Base-by-base conservation (phyloP, 2,888 invertebrate species). In the Paralinhomoeus sp. region DNA sequence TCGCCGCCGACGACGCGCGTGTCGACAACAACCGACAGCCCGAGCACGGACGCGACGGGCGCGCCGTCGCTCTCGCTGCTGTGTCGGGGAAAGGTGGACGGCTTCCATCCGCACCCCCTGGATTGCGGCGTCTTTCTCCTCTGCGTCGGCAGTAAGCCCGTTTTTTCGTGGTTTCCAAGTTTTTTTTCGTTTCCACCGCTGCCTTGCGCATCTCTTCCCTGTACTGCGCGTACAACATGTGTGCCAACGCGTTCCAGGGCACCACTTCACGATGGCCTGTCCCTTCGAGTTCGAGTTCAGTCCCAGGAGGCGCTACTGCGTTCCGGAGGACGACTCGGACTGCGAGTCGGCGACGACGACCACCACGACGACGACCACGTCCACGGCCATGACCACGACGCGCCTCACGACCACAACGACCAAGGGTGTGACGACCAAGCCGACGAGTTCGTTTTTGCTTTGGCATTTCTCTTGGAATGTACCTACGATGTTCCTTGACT, bases 271-370 rank as follows among this genome's bases (percentile, higher is more conserved):
- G 13, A 44, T 57, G 41, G 18, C 41, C 1, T 58, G 58, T 44
- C 58, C 58, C 15, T 34, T 46, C 3, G 51, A 49, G 12, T 48
- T 58, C 3, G 50, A 55, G 36, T 58, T 50, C 47, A 54, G 53
- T 9, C 40, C 45, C 13, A 37, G 38, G 3, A 47, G 51, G 27
- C 51, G 52, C 20, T 53, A 21, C 20, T 37, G 37, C 18, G n/a
- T 27, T 5, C 7, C 5, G 27, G 12, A 12, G 12, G 5, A 5
- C 7, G 7, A 12, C 27, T 27, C 35, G 3, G 35, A 35, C 35
- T 35, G n/a, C 35, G n/a, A 17, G 9, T 35, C n/a, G 17, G n/a
- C 5, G 5, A 17, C 17, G 35, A 35, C 12, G 5, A 35, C 35
- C 3, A 35, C 35, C 35, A 17, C 7, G 35, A 17, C 35, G 18